Percentiles rank a stretch among this genome's conserved stretches.
Conservation (phyloP, 2,797 vertebrate species). For the Melanotaenia boesemani region DNA sequence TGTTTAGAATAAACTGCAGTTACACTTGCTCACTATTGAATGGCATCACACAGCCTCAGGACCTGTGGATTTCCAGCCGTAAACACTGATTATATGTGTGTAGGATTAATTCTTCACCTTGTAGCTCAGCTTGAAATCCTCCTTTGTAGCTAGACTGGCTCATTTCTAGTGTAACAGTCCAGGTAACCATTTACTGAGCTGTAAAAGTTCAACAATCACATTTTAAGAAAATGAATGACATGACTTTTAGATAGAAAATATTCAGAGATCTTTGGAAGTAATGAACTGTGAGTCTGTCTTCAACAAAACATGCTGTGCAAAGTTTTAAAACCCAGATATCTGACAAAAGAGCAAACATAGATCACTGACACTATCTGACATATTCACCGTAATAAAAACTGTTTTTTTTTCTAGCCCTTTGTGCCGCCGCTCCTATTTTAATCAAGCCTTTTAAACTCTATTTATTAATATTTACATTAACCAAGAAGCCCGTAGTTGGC, state of each 20-base stretch:
- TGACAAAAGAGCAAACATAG: background rate
- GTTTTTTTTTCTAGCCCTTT: no score
- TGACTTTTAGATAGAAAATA: background rate
- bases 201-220: background rate
- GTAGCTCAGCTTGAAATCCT: no score
- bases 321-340: background rate
- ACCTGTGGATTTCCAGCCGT: slow-evolving; percentile 3
- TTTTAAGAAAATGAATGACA: background rate
- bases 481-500: background rate
- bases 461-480: background rate
- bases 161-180: slow-evolving; percentile 23
- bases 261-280: background rate
- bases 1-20: background rate
- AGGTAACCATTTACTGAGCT: slow-evolving; percentile 4
- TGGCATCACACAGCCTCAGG: background rate
- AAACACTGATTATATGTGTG: slow-evolving; percentile 16
- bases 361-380: background rate
- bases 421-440: background rate
- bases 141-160: background rate
- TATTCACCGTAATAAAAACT: background rate
- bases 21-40: background rate
- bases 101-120: background rate
- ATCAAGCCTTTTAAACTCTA: background rate
- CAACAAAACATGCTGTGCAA: background rate
- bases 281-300: background rate